Evolutionary conservation across 2,888 invertebrate genomes (phyloP), one percentile per base, ranked within the genome.

Genomic region (Oxytorus armatus): DNA sequence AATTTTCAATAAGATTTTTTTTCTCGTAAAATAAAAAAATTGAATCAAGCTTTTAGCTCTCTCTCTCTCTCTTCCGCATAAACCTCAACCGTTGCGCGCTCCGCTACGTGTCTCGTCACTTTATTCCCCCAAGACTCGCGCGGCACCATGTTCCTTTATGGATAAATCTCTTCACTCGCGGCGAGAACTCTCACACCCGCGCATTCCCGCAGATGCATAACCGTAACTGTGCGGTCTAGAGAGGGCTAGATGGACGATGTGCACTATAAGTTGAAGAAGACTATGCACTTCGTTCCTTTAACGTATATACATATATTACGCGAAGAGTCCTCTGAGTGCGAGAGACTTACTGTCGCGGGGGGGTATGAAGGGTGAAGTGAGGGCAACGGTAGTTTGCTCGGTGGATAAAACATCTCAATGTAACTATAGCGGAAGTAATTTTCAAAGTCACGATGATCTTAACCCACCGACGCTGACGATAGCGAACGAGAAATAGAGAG

Each of bases 351-450:
- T n/a, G n/a, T n/a, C n/a, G n/a, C n/a, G n/a, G n/a, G n/a, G n/a
- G n/a, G n/a, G n/a, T n/a, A n/a, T n/a, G n/a, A n/a, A n/a, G n/a
- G n/a, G n/a, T n/a, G n/a, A n/a, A n/a, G 29, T 21, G 59, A 75
- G 81, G 78, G 77, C 84, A 84, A 84, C 84, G 84, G 84, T 84
- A 84, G 83, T 83, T 83, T 83, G 78, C 75, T 69, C 63, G 69
- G 29, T 44, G 80, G 77, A 80, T 77, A 77, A 80, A 80, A 77
- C 77, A 80, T 77, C 80, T 77, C 73, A 77, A 80, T 80, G 73
- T 77, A 77, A 80, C 80, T 80, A 80, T 80, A 80, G 80, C 80
- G 80, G 80, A 80, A 80, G 80, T 77, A 77, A 80, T 80, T 80
- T 80, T 80, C 80, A 80, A 77, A 80, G 80, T 80, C 80, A 80